Conservation (phyloP, 2,888 invertebrate species). For the Alviniconcha strummeri region DNA sequence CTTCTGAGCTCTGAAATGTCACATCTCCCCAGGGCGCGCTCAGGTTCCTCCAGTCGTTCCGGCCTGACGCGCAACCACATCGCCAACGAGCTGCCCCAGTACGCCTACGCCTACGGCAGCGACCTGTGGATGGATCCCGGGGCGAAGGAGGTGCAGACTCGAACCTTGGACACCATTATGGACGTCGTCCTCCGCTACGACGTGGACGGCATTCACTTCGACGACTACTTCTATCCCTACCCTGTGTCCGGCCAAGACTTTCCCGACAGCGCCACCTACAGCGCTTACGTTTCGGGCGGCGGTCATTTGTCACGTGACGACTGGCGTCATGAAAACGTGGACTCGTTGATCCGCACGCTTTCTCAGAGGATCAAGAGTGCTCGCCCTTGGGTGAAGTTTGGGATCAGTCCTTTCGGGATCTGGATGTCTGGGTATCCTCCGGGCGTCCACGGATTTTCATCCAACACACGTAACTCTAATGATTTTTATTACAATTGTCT, state of each 20-base stretch:
- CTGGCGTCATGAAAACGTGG: slow-evolving; percentile 67
- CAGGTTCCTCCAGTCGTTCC: slow-evolving; percentile 48
- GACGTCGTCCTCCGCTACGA: slow-evolving; percentile 65
- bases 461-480: slow-evolving; percentile 47
- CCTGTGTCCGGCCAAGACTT: slow-evolving; percentile 59
- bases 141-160: slow-evolving; percentile 55
- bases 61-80: slow-evolving; percentile 65
- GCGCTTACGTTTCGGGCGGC: slow-evolving; percentile 52
- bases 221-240: slow-evolving; percentile 72
- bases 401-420: slow-evolving; percentile 69
- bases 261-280: slow-evolving; percentile 58
- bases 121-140: slow-evolving; percentile 70
- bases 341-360: slow-evolving; percentile 55
- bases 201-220: slow-evolving; percentile 68
- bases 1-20: no score
- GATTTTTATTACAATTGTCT: not conserved
- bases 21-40: slow-evolving; percentile 56
- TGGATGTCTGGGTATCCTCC: slow-evolving; percentile 64
- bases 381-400: slow-evolving; percentile 59
- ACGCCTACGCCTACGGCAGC: slow-evolving; percentile 59
- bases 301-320: slow-evolving; percentile 57
- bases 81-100: slow-evolving; percentile 57
- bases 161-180: slow-evolving; percentile 54
- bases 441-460: slow-evolving; percentile 58
- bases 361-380: slow-evolving; percentile 50